Base-by-base conservation (phyloP, 2,888 invertebrate species). In the Drosophila maculinotata region DNA sequence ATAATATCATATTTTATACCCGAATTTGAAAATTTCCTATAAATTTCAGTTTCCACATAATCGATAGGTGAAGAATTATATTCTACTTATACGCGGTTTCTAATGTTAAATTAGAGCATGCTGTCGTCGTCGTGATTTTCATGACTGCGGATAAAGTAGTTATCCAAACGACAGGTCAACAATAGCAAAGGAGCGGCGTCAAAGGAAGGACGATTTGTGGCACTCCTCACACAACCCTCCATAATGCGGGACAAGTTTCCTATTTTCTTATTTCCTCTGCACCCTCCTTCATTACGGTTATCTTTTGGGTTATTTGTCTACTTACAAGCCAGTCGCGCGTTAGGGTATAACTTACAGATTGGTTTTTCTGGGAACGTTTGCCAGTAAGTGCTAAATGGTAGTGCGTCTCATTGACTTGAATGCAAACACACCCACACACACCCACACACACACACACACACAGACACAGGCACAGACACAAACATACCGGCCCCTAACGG, bases 371-470 rank as follows among this genome's bases (percentile, higher is more conserved):
- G 12, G 28, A 26, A 6, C 14, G 14, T 14, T 42, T 26, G 7
- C 17, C 45, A 30, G 45, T 45, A 45, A 45, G 45, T 45, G 45
- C 45, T 45, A 45, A 45, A 31, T 45, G 45, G 31, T 20, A 45
- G 31, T 20, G 31, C 45, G 45, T 45, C 45, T 28, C 12, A 31
- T 45, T 45, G 45, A 45, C 45, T 45, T 45, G 20, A 45, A 45
- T 45, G 31, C 31, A 45, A 45, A 45, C 20, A 31, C 15, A 44
- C 15, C 15, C 12, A 45, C 9, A 28, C 26, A 36, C 1, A 36
- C 2, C 14, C 0, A 2, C 9, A 33, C 12, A 41, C 1, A 41
- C 14, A 26, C 25, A 41, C 23, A 12, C 10, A 41, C 1, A 17
- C 4, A 28, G 23, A 35, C 9, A 15, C 10, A 36, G 6, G n/a